phyloP scores from a whole-genome alignment of 53 echinoderm and acorn worm species.

The Stichopus horrens region DNA sequence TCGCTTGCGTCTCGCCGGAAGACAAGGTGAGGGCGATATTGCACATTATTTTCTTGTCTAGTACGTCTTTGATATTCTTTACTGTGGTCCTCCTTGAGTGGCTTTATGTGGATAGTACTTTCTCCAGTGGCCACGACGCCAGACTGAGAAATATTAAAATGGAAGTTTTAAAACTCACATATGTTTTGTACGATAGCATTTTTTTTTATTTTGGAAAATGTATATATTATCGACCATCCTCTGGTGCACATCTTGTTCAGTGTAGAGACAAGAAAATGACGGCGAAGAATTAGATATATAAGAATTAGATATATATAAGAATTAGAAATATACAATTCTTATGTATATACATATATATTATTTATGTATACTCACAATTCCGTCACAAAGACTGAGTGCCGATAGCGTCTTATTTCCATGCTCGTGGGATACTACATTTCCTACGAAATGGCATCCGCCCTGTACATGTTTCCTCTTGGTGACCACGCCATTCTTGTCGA shows the following conservation, averaged over 20 bases:
- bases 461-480: conserved; percentile 47
- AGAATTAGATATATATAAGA: too few species aligned
- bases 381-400: conserved; percentile 70
- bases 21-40: conserved; percentile 59
- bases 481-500: conserved; percentile 55
- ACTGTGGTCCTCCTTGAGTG: conserved; percentile 56
- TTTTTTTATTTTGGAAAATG: too few species aligned
- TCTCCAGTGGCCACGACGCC: conserved; percentile 54
- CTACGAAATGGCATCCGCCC: conserved; percentile 57
- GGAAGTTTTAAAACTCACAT: background rate
- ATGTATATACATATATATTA: too few species aligned
- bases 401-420: conserved; percentile 53
- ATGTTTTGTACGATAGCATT: too few species aligned
- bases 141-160: conserved; percentile 43
- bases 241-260: too few species aligned
- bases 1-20: conserved; percentile 47
- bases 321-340: too few species aligned
- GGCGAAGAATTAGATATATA: too few species aligned
- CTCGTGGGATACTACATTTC: conserved; percentile 56
- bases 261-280: too few species aligned
- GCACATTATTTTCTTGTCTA: conserved; percentile 10
- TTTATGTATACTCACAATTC: conserved; percentile 56
- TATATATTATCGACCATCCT: too few species aligned
- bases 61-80: conserved; percentile 34
- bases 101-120: conserved; percentile 56